These are phyloP conservation scores for Drosophila phalerata DNA, from an alignment of 2,888 invertebrate species.

Conservation along the genomic window DNA sequence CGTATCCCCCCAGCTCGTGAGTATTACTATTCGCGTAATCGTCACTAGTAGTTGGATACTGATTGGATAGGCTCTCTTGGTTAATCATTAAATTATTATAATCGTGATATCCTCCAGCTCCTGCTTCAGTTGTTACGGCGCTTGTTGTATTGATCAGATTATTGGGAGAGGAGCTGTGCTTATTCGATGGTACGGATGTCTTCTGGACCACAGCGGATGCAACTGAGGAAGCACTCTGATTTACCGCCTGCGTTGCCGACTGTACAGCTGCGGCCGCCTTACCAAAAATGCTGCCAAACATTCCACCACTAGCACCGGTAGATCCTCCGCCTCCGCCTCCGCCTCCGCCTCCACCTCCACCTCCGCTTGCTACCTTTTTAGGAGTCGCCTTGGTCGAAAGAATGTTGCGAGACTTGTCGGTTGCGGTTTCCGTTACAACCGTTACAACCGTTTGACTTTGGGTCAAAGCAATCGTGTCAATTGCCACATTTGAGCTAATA, in stretches of 20 bases:
- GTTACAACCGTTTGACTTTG: background rate
- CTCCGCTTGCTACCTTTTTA: background rate
- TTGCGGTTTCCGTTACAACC: background rate
- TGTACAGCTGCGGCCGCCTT: conserved; percentile 84
- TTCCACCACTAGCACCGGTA: conserved; percentile 48
- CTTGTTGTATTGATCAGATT: background rate
- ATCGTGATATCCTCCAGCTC: conserved; percentile 32
- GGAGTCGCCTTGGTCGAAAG: background rate
- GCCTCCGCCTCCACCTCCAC: background rate
- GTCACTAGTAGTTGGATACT: conserved; percentile 58
- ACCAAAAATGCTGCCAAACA: conserved; percentile 84
- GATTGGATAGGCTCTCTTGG: conserved; percentile 43
- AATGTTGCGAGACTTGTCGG: background rate
- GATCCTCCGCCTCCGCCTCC: background rate
- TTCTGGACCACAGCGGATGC: conserved; percentile 79
- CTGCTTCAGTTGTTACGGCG: background rate
- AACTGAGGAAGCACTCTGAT: conserved; percentile 79
- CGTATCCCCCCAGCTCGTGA: conserved; percentile 42
- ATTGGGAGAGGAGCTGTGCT: conserved; percentile 19
- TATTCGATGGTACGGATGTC: conserved; percentile 21
- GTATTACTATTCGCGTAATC: conserved; percentile 80
- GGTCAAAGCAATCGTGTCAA: background rate
- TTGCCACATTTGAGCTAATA: conserved; percentile 2
- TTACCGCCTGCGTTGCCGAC: conserved; percentile 82
- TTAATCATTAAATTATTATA: conserved; percentile 44